Base-by-base conservation (phyloP, 2,888 invertebrate genomes). In the Clivina fossor region DNA sequence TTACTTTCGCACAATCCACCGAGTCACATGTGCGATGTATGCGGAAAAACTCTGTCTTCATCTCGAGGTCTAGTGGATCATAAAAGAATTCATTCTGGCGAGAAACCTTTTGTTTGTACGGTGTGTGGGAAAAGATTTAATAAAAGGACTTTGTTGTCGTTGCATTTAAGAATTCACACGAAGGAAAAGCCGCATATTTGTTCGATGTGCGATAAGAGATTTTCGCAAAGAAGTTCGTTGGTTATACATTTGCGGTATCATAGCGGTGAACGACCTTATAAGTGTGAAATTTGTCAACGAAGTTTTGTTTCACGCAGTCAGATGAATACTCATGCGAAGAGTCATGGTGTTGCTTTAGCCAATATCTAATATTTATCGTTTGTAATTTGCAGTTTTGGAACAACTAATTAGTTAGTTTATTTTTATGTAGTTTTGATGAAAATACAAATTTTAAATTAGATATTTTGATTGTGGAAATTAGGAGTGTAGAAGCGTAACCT, bases 111-210 rank as follows among this genome's bases (percentile, higher is more conserved):
- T 65, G 73, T 72, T 49, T 74, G 48, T n/a, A 5, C 60, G 56
- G 40, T 62, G 54, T 67, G 68, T 40, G 46, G 56, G 7, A 65
- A 64, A 57, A 57, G 62, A 4, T 68, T 68, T 53, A 60, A 60
- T 8, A 66, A 61, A 16, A 65, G 61, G 51, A 60, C 55, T 26
- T 54, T 63, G 43, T 58, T 68, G 46, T 56, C 56, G 30, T 60
- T 57, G 11, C 80, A 80, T 60, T 75, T 76, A 75, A 65, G 75
- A 1, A 77, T 76, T 44, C 80, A 80, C 57, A 78, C 77, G 9
- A 78, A 77, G 0, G 77, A 78, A 19, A 78, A 76, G 60, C 76
- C 75, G 16, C 76, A 76, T 33, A 66, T 76, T 0, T 80, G 80
- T 59, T 66, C 74, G 0, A 66, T 75, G 0, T 81, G 83, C 60